phyloP scores from a whole-genome alignment of 2,888 invertebrate species.

The Synergus itoensis region DNA sequence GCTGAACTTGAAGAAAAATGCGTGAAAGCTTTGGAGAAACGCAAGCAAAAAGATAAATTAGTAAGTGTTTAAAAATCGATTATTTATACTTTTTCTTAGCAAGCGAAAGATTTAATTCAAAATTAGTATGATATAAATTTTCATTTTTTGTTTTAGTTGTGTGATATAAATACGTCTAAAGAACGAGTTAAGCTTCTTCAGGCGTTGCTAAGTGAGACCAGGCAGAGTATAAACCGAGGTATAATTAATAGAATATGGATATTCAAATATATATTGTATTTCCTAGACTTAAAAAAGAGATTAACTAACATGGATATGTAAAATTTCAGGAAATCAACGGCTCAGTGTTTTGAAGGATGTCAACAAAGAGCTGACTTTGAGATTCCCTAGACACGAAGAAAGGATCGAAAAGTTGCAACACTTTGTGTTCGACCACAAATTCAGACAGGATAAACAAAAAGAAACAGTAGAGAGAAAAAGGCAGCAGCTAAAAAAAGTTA shows the following conservation, averaged over 20 bases:
- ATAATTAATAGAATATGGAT: slow-evolving; percentile 39
- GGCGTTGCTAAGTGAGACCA: slow-evolving; percentile 80
- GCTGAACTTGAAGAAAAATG: slow-evolving; percentile 81
- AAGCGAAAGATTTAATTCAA: neutral
- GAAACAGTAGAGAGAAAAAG: slow-evolving; percentile 79
- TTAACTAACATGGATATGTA: neutral
- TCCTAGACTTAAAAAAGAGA: neutral
- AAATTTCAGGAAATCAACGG: slow-evolving; percentile 70
- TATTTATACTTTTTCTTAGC: neutral
- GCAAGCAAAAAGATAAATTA: slow-evolving; percentile 75
- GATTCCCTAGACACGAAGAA: slow-evolving; percentile 82
- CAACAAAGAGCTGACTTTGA: slow-evolving; percentile 78
- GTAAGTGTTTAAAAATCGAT: slow-evolving; percentile 55
- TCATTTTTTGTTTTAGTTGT: slow-evolving; percentile 73
- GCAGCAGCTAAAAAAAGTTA: slow-evolving; percentile 81
- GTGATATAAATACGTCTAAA: slow-evolving; percentile 82
- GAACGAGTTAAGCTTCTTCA: slow-evolving; percentile 81
- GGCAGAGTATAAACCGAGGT: slow-evolving; percentile 77
- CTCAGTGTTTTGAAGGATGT: slow-evolving; percentile 73
- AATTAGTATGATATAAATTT: neutral
- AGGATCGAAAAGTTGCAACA: slow-evolving; percentile 82
- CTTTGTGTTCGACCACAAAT: slow-evolving; percentile 79
- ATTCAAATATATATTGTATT: neutral
- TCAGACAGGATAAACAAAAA: slow-evolving; percentile 79
- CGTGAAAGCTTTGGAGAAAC: slow-evolving; percentile 78